A percentile compares a stretch with the other conserved stretches of the same genome.
Conservation (phyloP, 2,797 vertebrate species). For the Falco berigora region DNA sequence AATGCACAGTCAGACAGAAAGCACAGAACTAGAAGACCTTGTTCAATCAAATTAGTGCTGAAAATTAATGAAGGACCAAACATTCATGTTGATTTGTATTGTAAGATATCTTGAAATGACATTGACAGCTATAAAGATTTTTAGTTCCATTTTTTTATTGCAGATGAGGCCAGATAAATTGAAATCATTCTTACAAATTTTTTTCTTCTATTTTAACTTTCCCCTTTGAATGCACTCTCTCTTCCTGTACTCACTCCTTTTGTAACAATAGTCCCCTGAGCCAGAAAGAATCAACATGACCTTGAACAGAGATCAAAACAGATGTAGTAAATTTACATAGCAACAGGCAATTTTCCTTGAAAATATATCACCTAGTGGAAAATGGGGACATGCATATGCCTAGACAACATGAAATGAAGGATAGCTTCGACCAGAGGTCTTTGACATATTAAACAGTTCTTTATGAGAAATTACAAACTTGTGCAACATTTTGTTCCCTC, state of each 20-base stretch:
- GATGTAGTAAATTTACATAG: slow-evolving; percentile 37
- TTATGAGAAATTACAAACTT: not conserved
- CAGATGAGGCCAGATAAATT: not conserved
- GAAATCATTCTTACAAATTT: not conserved
- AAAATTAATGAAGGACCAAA: not conserved
- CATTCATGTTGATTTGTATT: not conserved
- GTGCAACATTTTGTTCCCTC: not conserved
- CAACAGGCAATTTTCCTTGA: slow-evolving; percentile 14
- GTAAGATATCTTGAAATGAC: not conserved
- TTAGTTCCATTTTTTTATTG: not conserved
- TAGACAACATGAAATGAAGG: slow-evolving; percentile 4
- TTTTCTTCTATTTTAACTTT: not conserved
- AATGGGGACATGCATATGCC: not conserved
- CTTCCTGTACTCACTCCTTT: not conserved
- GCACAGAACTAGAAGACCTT: not conserved
- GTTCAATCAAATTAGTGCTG: not conserved
- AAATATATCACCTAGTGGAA: slow-evolving; percentile 30
- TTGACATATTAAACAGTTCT: slow-evolving; percentile 4
- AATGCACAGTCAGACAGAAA: not conserved
- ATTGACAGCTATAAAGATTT: not conserved
- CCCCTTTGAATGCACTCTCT: not conserved
- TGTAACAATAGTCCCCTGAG: not conserved
- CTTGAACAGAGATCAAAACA: slow-evolving; percentile 4
- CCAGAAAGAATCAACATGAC: slow-evolving; percentile 11
- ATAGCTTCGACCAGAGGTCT: not conserved